Evolutionary conservation across 2,797 vertebrate species (phyloP), one percentile per base, ranked within the genome.

Genomic region (Pterois miles): DNA sequence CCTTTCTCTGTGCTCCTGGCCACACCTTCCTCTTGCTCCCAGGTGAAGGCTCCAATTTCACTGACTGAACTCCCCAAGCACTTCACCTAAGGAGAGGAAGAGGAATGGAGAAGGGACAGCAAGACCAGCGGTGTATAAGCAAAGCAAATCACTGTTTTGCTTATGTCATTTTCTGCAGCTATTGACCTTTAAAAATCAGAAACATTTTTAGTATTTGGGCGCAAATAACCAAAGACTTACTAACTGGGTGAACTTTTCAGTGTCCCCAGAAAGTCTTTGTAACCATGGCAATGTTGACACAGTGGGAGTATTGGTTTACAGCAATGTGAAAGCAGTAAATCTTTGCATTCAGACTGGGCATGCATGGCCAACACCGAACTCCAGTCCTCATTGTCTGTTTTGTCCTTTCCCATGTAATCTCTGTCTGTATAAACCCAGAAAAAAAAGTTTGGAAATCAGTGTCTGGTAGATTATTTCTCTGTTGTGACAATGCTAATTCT

Each of bases 31-130:
- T 48, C n/a, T 11, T 10, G 20, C 65, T 88, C 81, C 82, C 87
- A 89, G 81, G 91, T 90, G 82, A 77, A 53, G 54, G 78, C 75
- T 88, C 76, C 13, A 10, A 78, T 77, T 29, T 83, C 83, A 77
- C 43, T 46, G 29, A 33, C 56, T 22, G 65, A 20, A 56, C 14
- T 90, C 82, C 76, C 82, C 4, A 16, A 58, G 23, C 60, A 54
- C 52, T 12, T 67, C 34, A 86, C 72, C 82, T 82, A 74, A 71
- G 54, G 53, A 38, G 33, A 78, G 56, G 63, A 18, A 53, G 27
- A 18, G 23, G 33, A 52, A 31, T 23, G 31, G 67, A 54, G 86
- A 87, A 85, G 80, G 84, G 36, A 77, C 52, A 6, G 0, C 4
- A 13, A 8, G 12, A 13, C 18, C 38, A 14, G 16, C 2, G 22